Evolutionary conservation across 1,140 invertebrate genomes (phyloP), one percentile per base, ranked within the genome.

Genomic region (Samia ricini): DNA sequence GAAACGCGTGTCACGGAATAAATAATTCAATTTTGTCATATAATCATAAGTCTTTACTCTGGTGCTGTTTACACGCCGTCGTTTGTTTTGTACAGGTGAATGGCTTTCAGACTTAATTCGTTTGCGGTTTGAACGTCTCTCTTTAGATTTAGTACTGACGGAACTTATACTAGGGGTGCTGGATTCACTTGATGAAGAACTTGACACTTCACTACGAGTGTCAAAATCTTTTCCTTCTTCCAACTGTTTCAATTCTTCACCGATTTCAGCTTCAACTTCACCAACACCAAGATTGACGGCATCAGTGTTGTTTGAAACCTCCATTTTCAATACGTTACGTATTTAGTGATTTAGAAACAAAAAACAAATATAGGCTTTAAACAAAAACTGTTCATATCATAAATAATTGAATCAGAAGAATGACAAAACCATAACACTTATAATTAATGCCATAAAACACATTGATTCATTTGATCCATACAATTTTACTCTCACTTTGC

Each of bases 1-100:
- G 92, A 98, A 99, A 69, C 97, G 93, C 65, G 98, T 96, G 89
- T 98, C 97, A 72, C 97, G 93, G 85, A 99, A 99, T 56, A 99
- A 92, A 85, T 99, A 99, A 91, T 98, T 98, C 56, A 99, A 89
- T 90, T 98, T 96, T 8, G 96, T 96, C 79, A 94, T 92, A 80
- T 97, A 97, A 90, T 97, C 96, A 77, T 96, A 95, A 22, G 93
- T 95, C 82, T 95, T 95, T 7, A 92, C 88, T 70, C 90, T 88
- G 36, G 79, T 78, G 18, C 72, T 90, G 20, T 88, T 88, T 63
- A 92, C 60, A 66, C 88, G 78, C 77, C 91, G 90, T 57, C 92
- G 81, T 72, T 92, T 91, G 69, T 69, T 74, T 79, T 91, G 83
- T 68, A 90, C 79, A 66, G 92, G 82, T 64, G 89, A 89, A 83